Base-by-base conservation (phyloP, 2,113 vertebrate genomes). In the Rhizomys pruinosus region DNA sequence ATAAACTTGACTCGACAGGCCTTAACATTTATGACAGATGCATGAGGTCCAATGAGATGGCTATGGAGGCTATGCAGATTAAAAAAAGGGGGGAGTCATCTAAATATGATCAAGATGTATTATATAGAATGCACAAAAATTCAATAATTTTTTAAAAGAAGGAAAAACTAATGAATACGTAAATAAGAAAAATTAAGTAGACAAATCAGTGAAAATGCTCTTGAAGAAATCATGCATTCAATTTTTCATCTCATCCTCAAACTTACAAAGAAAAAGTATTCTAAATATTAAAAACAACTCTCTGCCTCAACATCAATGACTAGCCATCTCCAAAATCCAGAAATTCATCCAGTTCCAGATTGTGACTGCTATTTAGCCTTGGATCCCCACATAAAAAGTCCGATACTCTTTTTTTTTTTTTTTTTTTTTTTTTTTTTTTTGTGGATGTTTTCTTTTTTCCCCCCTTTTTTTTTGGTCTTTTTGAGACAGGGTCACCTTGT, bases 281-380 rank as follows among this genome's bases (percentile, higher is more conserved):
- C 59, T 85, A 92, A 71, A 74, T 85, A 89, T 74, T 94, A 42
- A 84, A n/a, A 94, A 78, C 44, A 78, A 91, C 64, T 44, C 25
- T 80, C 34, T 68, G 57, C 39, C 55, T 93, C 59, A 57, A 6
- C 47, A 78, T 68, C 78, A 91, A 72, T 91, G 44, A 95, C 25
- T 47, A 44, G 9, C 2, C 59, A 39, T 66, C 25, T 85, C 39
- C 72, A 78, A 68, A 64, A 44, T 39, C 63, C 27, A 52, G 3
- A 84, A 19, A 52, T 2, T 39, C 44, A 17, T 11, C 15, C 44
- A 29, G 0, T 78, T 79, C 55, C 19, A 79, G 25, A 4, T 55
- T 79, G 1, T 66, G 63, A 79, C 9, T 29, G 47, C 6, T 52
- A 52, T 3, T 68, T 88, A 89, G 22, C 34, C 25, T 61, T 42